Evolutionary conservation across 2,888 invertebrate species (phyloP).

Genomic region (Drosophila mercatorum): DNA sequence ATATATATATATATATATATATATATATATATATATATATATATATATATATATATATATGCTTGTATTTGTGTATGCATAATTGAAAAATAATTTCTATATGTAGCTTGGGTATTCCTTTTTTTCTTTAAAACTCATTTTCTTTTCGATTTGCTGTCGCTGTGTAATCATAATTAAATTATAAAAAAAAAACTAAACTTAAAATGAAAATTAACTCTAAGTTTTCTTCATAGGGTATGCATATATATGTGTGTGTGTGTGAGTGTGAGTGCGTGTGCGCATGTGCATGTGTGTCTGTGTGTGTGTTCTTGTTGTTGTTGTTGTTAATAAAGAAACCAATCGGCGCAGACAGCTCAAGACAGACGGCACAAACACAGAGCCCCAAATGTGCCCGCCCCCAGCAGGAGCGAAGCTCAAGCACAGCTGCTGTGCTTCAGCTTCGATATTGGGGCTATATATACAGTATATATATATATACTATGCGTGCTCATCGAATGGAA

Average conservation of each 20-base stretch:
- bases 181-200: slow-evolving; percentile 26
- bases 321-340: slow-evolving; percentile 25
- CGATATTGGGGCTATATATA: not conserved
- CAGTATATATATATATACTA: not conserved
- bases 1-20: slow-evolving; percentile 9
- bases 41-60: slow-evolving; percentile 11
- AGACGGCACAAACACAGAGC: slow-evolving; percentile 12
- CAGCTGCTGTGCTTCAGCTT: slow-evolving; percentile 11
- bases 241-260: slow-evolving; percentile 5
- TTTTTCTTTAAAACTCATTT: slow-evolving; percentile 6
- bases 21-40: not conserved
- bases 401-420: not conserved
- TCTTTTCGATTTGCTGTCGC: slow-evolving; percentile 19
- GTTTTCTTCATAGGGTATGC: slow-evolving; percentile 13
- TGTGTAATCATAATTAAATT: slow-evolving; percentile 21
- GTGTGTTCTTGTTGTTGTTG: not conserved
- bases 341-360: slow-evolving; percentile 8
- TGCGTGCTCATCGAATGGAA: slow-evolving; percentile 5
- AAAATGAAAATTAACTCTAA: slow-evolving; percentile 22
- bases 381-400: not conserved
- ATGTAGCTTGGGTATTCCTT: not conserved
- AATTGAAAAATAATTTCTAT: slow-evolving; percentile 20
- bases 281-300: slow-evolving; percentile 13
- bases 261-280: slow-evolving; percentile 8
- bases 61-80: slow-evolving; percentile 7